Evolutionary conservation across 1,140 invertebrate species (phyloP), one percentile per base, ranked within the genome.

Genomic region (Saccostrea glomerata): DNA sequence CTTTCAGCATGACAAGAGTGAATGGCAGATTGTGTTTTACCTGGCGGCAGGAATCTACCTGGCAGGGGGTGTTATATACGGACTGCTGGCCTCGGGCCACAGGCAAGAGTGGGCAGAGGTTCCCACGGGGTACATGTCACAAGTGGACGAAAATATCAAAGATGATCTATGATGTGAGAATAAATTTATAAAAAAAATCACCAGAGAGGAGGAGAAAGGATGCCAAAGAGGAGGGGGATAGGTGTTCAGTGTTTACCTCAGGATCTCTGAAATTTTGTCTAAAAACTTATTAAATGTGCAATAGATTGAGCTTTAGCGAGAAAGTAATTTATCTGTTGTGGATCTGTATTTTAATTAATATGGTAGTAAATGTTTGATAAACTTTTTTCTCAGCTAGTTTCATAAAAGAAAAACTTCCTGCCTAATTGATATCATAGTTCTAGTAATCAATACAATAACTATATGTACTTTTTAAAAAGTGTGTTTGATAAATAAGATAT

Each of bases 11-110:
- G 90, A 91, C 20, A 89, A 93, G 66, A 92, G 93, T 40, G 92
- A 96, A 55, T 95, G 94, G 94, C 91, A 93, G 91, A 92, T 94
- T 13, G 93, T 95, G 11, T 95, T 95, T 89, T 94, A 94, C 86
- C 89, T 95, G 56, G 93, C 94, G 17, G 93, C 94, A 17, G 89
- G 77, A 17, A 92, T 95, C 17, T 95, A 95, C 84, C 58, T 93
- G 7, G 84, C 94, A 36, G 95, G 95, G 25, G 92, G 92, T n/a
- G 63, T 95, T 13, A 82, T 94, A 9, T 95, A 91, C 89, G 93
- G 92, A 11, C 60, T 95, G 12, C 90, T 95, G 70, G 95, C 93
- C 0, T 93, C 93, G 12, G 92, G 94, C n/a, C 90, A 90, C n/a
- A 87, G 91, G 40, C 94, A 94, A 88, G 87, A 91, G 20, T 94